These are phyloP conservation scores for Xylota sylvarum DNA, from an alignment of 2,888 invertebrate species.

Conservation along the genomic window DNA sequence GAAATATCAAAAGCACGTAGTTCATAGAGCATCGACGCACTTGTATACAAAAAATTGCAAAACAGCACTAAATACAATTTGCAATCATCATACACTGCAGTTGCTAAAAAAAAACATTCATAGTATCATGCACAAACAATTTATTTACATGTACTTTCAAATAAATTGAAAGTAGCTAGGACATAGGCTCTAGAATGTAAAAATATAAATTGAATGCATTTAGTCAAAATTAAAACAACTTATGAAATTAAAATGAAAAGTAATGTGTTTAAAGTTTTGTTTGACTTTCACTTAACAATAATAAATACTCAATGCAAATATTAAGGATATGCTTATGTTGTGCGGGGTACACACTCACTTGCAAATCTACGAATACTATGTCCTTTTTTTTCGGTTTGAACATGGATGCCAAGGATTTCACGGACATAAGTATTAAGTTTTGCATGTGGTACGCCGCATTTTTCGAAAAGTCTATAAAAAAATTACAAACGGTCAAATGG, in stretches of 20 bases:
- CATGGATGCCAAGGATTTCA: no score
- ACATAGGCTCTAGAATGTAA: background rate
- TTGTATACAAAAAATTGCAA: background rate
- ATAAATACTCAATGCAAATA: no score
- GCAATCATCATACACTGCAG: slow-evolving; percentile 2
- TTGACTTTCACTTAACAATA: no score
- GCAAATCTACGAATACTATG: no score
- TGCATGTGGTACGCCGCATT: no score
- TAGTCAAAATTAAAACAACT: background rate
- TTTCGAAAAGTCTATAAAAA: no score
- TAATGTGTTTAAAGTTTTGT: no score
- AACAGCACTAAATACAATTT: slow-evolving; percentile 1
- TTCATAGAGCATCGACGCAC: slow-evolving; percentile 20
- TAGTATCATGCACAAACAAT: slow-evolving; percentile 12
- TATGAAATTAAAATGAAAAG: background rate
- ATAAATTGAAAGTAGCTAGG: background rate
- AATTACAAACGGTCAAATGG: no score
- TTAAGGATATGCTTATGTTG: no score
- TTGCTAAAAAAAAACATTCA: background rate
- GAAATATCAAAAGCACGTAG: slow-evolving; percentile 24
- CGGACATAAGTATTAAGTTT: no score
- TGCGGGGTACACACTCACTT: no score
- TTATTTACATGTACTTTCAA: background rate
- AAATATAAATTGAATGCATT: background rate
- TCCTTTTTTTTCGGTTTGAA: no score